Percentiles rank a stretch among this genome's conserved stretches.
phyloP scores from a whole-genome alignment of 2,113 vertebrate species.

The Cavia aperea region DNA sequence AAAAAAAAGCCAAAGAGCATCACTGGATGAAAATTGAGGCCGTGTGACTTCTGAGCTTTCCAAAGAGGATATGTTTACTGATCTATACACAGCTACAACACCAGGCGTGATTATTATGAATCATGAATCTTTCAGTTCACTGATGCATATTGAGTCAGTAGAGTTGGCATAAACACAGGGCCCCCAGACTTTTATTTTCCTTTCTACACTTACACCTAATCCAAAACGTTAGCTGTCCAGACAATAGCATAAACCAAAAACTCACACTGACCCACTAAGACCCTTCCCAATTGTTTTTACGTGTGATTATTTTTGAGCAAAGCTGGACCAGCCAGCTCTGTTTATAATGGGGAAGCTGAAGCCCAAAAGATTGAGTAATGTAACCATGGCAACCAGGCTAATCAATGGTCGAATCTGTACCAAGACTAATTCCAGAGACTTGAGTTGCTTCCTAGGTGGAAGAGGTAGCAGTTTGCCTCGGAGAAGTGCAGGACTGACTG shows the following conservation, averaged over 20 bases:
- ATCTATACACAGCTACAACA: not conserved
- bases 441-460: constrained; percentile 7
- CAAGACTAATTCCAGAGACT: constrained; percentile 28
- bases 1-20: not conserved
- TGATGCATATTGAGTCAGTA: not conserved
- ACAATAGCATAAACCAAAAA: not conserved
- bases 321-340: constrained; percentile 9
- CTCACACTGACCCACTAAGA: not conserved
- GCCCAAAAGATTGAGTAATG: constrained; percentile 28
- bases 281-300: not conserved
- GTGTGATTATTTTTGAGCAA: not conserved
- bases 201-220: not conserved
- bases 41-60: constrained; percentile 8
- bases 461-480: constrained; percentile 13
- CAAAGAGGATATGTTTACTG: constrained; percentile 3
- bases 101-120: not conserved
- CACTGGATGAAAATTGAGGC: not conserved
- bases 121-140: not conserved
- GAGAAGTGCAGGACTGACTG: not conserved
- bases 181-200: not conserved
- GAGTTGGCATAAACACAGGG: not conserved
- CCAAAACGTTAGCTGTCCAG: not conserved
- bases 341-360: constrained; percentile 33
- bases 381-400: constrained; percentile 57
- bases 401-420: constrained; percentile 31